Percentiles rank a stretch among this genome's conserved stretches.
phyloP scores from a whole-genome alignment of 2,888 invertebrate genomes.

The Synergus umbraculus region DNA sequence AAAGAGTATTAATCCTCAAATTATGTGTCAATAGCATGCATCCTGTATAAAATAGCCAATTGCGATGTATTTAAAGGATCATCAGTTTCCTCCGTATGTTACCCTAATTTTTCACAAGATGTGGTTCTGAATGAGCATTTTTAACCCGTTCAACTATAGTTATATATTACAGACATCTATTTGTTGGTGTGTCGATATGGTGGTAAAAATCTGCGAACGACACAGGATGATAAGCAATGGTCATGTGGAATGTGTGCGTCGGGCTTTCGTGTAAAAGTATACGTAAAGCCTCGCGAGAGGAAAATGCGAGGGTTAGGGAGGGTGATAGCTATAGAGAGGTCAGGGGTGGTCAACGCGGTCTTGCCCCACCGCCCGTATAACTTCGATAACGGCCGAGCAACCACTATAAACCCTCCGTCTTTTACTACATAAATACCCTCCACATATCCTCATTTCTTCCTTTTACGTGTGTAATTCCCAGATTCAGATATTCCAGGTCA shows the following conservation, averaged over 20 bases:
- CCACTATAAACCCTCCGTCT: constrained; percentile 63
- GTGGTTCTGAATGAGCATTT: background rate
- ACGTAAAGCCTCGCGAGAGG: background rate
- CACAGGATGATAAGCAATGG: constrained; percentile 55
- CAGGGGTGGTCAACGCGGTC: constrained; percentile 50
- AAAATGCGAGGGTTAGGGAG: constrained; percentile 47
- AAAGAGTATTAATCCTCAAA: no score
- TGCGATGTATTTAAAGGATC: no score
- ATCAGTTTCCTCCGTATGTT: no score
- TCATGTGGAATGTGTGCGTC: constrained; percentile 9
- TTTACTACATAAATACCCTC: constrained; percentile 57
- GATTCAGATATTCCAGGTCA: background rate
- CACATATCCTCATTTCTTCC: background rate
- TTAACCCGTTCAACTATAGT: background rate
- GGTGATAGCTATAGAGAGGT: constrained; percentile 60
- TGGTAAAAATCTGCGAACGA: constrained; percentile 56
- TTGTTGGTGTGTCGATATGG: constrained; percentile 42
- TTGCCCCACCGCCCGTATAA: constrained; percentile 63
- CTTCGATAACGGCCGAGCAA: constrained; percentile 64
- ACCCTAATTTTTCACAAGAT: background rate
- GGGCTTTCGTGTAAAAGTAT: background rate
- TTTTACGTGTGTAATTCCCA: background rate
- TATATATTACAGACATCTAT: constrained; percentile 4
- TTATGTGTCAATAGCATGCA: no score
- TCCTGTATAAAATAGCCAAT: no score